Conservation (phyloP, 2,797 vertebrate species). For the Rhadinocentrus ornatus region DNA sequence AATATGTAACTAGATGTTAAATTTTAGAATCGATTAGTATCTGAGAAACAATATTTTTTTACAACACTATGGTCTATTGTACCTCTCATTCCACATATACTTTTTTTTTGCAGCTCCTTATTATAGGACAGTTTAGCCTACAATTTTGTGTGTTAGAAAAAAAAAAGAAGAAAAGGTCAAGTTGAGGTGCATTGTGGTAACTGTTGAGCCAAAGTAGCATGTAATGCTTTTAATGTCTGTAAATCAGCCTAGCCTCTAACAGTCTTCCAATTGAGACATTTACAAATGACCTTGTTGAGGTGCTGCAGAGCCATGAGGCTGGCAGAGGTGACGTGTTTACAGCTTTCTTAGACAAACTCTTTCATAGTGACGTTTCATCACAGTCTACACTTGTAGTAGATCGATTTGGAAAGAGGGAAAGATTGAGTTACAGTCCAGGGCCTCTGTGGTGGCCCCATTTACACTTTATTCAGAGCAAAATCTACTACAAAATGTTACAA, state of each 20-base stretch:
- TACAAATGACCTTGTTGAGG: conserved; percentile 64
- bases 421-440: conserved; percentile 23
- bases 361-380: conserved; percentile 70
- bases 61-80: conserved; percentile 15
- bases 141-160: not conserved
- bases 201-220: conserved; percentile 22
- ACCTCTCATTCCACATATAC: not conserved
- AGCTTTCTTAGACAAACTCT: conserved; percentile 56
- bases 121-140: not conserved
- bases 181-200: not conserved
- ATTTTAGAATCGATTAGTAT: too few relatives aligned
- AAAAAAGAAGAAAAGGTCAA: not conserved
- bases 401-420: conserved; percentile 51
- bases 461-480: conserved; percentile 21
- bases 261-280: conserved; percentile 50
- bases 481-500: conserved; percentile 2
- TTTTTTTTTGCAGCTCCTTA: not conserved
- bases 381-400: conserved; percentile 55
- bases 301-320: conserved; percentile 46
- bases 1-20: too few relatives aligned
- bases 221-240: conserved; percentile 35
- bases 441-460: not conserved
- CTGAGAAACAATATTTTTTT: too few relatives aligned
- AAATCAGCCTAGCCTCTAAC: conserved; percentile 40
- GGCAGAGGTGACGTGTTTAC: conserved; percentile 66